Percentiles rank a stretch among this genome's conserved stretches.
phyloP scores from a whole-genome alignment of 2,797 vertebrate genomes.

The Phaenicophaeus curvirostris region DNA sequence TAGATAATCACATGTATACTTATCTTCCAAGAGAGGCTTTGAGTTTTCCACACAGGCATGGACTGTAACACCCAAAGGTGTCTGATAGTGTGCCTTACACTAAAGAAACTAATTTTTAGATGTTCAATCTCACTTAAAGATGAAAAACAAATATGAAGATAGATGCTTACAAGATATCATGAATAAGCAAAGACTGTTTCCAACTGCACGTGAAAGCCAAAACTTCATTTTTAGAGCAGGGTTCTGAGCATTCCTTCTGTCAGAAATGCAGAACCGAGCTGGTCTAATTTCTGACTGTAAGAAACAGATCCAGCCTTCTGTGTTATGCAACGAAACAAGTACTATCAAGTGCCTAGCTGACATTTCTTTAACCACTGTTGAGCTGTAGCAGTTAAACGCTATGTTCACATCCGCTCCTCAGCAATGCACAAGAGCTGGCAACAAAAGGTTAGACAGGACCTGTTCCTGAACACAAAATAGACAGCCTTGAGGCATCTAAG shows the following conservation, averaged over 20 bases:
- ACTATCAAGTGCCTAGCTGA: background rate
- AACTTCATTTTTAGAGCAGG: background rate
- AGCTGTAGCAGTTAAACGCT: background rate
- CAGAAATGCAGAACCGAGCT: background rate
- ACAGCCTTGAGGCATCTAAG: background rate
- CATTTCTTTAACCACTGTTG: background rate
- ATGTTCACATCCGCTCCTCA: background rate
- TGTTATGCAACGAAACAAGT: background rate
- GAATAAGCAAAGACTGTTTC: background rate
- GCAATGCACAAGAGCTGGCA: background rate
- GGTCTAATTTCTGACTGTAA: background rate
- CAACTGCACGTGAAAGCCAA: background rate
- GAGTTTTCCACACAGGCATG: background rate
- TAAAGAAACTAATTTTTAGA: constrained; percentile 7
- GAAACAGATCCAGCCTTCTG: background rate
- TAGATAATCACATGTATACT: background rate
- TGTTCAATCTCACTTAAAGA: constrained; percentile 8
- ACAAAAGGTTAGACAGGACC: too few species aligned
- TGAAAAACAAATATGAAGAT: background rate
- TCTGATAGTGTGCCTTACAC: background rate
- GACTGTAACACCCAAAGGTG: constrained; percentile 35
- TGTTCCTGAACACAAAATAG: background rate
- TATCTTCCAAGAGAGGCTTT: constrained; percentile 11
- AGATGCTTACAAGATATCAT: background rate
- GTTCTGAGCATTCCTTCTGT: background rate